Conservation (phyloP, 2,113 vertebrate genomes). For the Grammomys surdaster region DNA sequence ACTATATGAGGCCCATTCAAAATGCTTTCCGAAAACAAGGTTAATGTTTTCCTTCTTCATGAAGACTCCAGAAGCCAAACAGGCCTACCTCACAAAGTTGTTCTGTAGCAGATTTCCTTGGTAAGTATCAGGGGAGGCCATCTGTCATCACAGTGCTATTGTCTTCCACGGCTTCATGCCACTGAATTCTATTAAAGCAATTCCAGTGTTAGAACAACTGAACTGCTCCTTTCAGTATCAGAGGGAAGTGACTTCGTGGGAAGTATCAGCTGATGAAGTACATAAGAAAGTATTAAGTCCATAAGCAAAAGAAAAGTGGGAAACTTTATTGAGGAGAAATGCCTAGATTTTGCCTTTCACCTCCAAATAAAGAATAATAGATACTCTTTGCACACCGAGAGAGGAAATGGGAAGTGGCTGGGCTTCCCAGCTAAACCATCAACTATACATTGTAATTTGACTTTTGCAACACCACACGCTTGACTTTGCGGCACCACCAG, state of each 20-base stretch:
- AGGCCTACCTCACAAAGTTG: not conserved
- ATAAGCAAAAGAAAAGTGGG: slow-evolving; percentile 69
- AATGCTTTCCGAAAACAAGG: not conserved
- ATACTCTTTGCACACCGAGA: slow-evolving; percentile 79
- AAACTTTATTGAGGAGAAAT: slow-evolving; percentile 77
- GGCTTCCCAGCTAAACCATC: slow-evolving; percentile 80
- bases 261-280: slow-evolving; percentile 51
- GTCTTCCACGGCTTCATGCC: not conserved
- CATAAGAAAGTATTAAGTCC: slow-evolving; percentile 19
- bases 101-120: not conserved
- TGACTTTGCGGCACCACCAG: slow-evolving; percentile 81
- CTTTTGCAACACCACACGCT: slow-evolving; percentile 81
- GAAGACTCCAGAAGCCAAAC: not conserved
- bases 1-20: not conserved
- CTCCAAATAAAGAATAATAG: slow-evolving; percentile 83
- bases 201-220: not conserved
- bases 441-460: slow-evolving; percentile 85
- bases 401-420: slow-evolving; percentile 81
- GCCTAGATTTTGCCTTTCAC: slow-evolving; percentile 69
- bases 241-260: slow-evolving; percentile 8
- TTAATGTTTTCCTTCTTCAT: not conserved
- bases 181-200: slow-evolving; percentile 35
- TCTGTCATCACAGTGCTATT: not conserved
- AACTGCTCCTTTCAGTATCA: not conserved
- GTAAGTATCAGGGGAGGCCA: not conserved